Evolutionary conservation across 2,113 vertebrate genomes (phyloP).

Genomic region (Acrocephalus kingi): DNA sequence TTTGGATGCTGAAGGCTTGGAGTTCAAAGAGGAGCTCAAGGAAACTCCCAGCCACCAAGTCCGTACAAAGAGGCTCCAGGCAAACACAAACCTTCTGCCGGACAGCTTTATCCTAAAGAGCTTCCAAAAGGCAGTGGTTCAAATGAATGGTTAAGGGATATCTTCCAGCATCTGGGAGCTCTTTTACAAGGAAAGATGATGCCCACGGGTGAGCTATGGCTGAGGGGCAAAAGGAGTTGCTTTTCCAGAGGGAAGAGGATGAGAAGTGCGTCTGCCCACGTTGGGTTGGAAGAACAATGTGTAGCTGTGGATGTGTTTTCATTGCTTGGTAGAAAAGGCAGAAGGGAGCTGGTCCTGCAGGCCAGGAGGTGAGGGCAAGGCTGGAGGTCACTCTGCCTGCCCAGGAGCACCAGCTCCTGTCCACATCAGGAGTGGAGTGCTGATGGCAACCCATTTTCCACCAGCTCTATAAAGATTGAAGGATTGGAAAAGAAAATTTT

Average conservation of each 20-base stretch:
- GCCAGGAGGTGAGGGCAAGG: background rate
- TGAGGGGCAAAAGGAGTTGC: background rate
- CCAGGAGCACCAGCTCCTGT: background rate
- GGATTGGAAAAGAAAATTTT: background rate
- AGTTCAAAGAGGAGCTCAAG: constrained; percentile 54
- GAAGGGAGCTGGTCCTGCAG: background rate
- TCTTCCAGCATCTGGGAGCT: background rate
- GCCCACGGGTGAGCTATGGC: background rate
- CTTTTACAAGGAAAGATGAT: background rate
- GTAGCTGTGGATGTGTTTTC: background rate
- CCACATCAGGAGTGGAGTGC: background rate
- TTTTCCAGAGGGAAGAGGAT: background rate
- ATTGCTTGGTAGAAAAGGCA: background rate
- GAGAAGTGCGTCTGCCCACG: background rate
- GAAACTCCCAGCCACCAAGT: constrained; percentile 35
- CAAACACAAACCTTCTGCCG: background rate
- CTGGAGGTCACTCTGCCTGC: background rate
- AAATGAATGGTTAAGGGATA: background rate
- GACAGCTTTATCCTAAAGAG: background rate
- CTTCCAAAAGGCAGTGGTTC: background rate
- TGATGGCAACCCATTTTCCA: background rate
- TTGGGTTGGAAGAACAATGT: background rate
- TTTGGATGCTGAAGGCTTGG: constrained; percentile 28
- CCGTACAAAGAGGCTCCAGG: constrained; percentile 2
- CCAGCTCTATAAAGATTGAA: background rate